Base-by-base conservation (phyloP, 2,113 vertebrate genomes). In the Poecile atricapillus region DNA sequence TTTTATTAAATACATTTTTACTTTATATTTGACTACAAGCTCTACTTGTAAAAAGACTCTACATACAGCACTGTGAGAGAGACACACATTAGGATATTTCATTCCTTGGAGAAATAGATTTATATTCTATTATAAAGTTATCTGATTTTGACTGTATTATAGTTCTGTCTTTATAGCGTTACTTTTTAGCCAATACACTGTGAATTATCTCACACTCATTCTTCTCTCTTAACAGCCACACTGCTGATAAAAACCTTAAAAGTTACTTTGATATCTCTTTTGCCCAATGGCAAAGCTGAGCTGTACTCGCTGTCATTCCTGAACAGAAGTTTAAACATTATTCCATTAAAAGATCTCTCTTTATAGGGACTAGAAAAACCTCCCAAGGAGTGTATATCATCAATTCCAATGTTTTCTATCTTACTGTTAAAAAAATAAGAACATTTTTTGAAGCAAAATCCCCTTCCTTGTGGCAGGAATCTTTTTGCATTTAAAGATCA, bases 101-200 rank as follows among this genome's bases (percentile, higher is more conserved):
- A 67, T 89, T 89, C 71, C 77, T 92, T 71, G 43, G 62, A 92
- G 77, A 89, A 83, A 83, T 50, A 89, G 41, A 55, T 86, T 94
- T 87, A 75, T 87, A 74, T 91, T 85, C 46, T 69, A 60, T 78
- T 90, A 52, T 39, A n/a, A 74, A 83, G 30, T 74, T 88, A 82
- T 85, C 75, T 88, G 65, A 88, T 94, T 88, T 69, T 69, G 56
- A 82, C 39, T 88, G 55, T 78, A 39, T 75, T 71, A 37, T 80
- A 63, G 31, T 67, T 83, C 58, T 83, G 37, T 53, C 67, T 94
- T 76, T 65, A 80, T 53, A 83, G 37, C 52, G 52, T 13, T 90
- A 37, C 47, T 23, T 83, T 94, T 76, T 68, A 71, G 53, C 46
- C 58, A 87, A 44, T 70, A 75, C 24, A 33, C 47, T 83, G 52